Percentiles rank a stretch among this genome's conserved stretches.
phyloP scores from a whole-genome alignment of 2,888 invertebrate genomes.

The Hylaea fasciaria region DNA sequence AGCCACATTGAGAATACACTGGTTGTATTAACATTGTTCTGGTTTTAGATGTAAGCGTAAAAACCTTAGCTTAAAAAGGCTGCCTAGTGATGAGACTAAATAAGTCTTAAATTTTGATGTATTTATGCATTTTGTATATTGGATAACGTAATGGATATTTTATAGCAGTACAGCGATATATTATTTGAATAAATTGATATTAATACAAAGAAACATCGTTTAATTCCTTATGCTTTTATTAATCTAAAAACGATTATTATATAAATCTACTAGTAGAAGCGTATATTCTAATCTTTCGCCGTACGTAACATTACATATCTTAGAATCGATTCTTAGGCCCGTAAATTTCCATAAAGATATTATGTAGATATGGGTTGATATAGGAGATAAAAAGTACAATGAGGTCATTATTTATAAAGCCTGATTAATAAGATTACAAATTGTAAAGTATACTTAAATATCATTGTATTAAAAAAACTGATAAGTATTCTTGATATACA shows the following conservation, averaged over 20 bases:
- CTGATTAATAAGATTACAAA: constrained; percentile 1
- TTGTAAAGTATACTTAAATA: background rate
- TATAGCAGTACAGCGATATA: constrained; percentile 40
- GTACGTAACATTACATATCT: constrained; percentile 21
- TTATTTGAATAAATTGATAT: constrained; percentile 42
- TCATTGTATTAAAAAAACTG: background rate
- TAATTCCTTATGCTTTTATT: constrained; percentile 40
- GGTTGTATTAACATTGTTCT: constrained; percentile 66
- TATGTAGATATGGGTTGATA: constrained; percentile 38
- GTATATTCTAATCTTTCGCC: constrained; percentile 8
- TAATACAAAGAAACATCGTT: constrained; percentile 14
- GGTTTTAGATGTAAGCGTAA: constrained; percentile 59
- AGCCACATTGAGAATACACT: constrained; percentile 67
- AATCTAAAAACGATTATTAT: constrained; percentile 35
- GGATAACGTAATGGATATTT: constrained; percentile 44
- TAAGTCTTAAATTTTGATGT: constrained; percentile 60
- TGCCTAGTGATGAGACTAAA: constrained; percentile 35
- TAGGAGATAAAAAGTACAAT: constrained; percentile 22
- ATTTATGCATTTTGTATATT: constrained; percentile 53
- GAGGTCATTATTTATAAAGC: constrained; percentile 24
- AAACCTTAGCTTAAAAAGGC: constrained; percentile 55
- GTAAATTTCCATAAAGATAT: constrained; percentile 35
- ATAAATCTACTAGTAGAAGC: constrained; percentile 32
- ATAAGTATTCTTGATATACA: background rate
- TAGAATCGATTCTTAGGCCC: constrained; percentile 34